A percentile compares a stretch with the other conserved stretches of the same genome.
Conservation (phyloP, 2,113 vertebrate genomes). For the Shinisaurus crocodilurus region DNA sequence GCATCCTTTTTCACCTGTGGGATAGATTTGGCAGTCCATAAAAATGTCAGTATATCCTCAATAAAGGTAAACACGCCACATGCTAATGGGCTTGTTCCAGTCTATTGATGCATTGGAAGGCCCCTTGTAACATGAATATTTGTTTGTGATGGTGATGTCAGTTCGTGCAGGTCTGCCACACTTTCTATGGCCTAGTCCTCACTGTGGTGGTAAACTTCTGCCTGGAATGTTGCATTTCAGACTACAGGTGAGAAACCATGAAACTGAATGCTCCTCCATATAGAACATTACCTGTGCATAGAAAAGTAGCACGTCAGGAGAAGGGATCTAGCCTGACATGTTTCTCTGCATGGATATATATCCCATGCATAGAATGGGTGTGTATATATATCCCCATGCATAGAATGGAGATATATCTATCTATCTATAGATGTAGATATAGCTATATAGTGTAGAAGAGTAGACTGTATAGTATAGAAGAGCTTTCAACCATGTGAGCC, state of each 20-base stretch:
- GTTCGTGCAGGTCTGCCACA: not conserved
- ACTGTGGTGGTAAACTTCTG: not conserved
- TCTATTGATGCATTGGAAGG: constrained; percentile 17
- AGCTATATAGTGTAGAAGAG: too few relatives aligned
- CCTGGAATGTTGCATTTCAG: not conserved
- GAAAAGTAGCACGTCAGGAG: not conserved
- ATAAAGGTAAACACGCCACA: constrained; percentile 43
- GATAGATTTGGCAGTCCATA: constrained; percentile 57
- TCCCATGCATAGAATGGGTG: too few relatives aligned
- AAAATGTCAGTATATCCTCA: constrained; percentile 53
- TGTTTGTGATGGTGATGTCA: accelerated
- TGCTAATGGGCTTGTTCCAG: not conserved
- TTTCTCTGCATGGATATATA: too few relatives aligned
- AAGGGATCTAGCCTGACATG: not conserved
- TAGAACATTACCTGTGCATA: not conserved
- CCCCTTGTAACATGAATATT: not conserved
- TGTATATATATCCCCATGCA: too few relatives aligned
- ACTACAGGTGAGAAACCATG: not conserved
- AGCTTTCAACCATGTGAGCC: not conserved
- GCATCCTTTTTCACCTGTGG: constrained; percentile 49
- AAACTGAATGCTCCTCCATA: not conserved
- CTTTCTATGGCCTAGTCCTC: not conserved
- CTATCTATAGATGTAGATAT: too few relatives aligned
- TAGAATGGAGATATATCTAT: too few relatives aligned
- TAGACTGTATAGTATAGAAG: not conserved